Evolutionary conservation across 2,113 vertebrate genomes (phyloP).

Genomic region (Phrynosoma platyrhinos): DNA sequence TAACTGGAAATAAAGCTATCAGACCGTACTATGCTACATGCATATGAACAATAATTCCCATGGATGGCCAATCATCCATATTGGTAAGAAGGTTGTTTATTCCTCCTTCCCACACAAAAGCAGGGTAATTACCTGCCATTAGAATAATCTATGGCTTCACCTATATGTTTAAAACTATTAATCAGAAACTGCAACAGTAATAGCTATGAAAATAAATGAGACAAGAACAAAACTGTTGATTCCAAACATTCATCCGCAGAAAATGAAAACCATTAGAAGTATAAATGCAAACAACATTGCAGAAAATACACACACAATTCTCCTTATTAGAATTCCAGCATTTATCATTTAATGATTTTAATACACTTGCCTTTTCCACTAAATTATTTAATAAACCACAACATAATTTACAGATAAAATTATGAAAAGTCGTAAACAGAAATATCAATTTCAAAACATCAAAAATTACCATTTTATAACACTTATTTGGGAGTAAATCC

Average conservation of each 20-base stretch:
- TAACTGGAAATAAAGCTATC: not conserved
- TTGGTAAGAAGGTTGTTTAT: not conserved
- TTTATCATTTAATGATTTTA: not conserved
- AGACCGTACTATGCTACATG: not conserved
- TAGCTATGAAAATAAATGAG: not conserved
- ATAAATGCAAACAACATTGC: not conserved
- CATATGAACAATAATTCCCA: constrained; percentile 10
- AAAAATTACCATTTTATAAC: not conserved
- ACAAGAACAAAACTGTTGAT: not conserved
- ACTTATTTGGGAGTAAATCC: not conserved
- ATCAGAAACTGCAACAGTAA: constrained; percentile 1
- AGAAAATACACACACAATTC: constrained; percentile 14
- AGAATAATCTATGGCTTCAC: not conserved
- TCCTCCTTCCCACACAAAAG: not conserved
- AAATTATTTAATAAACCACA: constrained; percentile 14
- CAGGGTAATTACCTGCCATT: not conserved
- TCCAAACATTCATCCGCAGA: not conserved
- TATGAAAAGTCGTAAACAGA: not conserved
- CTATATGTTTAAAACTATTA: constrained; percentile 4
- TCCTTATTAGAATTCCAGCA: not conserved
- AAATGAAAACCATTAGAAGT: not conserved
- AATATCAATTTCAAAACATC: not conserved
- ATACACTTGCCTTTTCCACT: not conserved
- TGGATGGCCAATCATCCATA: not conserved
- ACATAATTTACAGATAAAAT: constrained; percentile 26